Evolutionary conservation across 2,797 vertebrate genomes (phyloP), one percentile per base, ranked within the genome.

Genomic region (Cheracebus regulus): DNA sequence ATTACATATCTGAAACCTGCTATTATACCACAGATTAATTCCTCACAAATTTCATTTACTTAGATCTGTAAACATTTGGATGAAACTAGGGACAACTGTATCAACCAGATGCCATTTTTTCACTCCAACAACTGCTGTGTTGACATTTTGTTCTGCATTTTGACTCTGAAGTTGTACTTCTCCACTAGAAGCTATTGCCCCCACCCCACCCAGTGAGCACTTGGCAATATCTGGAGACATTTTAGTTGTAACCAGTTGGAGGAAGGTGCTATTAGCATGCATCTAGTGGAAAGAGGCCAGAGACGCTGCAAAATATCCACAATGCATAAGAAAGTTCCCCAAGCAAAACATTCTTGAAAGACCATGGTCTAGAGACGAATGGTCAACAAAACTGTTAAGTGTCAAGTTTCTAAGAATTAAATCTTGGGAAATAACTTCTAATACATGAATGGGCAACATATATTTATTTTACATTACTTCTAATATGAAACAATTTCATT

Each of bases 101-200:
- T 0, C 20, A 39, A 36, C 5, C 30, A n/a, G 3, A 61, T 0
- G 15, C 55, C 22, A 41, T 39, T 24, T 92, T 81, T 41, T 36
- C 46, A 80, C 13, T 20, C 86, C 36, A 72, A 39, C 44, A 76
- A 79, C 41, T 4, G 58, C 19, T 2, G 22, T 0, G 17, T 0
- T 76, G 44, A 93, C 75, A 70, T n/a, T 82, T 15, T 48, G 17
- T 44, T 28, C 50, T 78, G 41, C 2, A 24, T 14, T 14, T 76
- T 39, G 22, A 28, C 33, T 80, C 15, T 44, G 44, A 22, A 2
- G 5, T 7, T 26, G 7, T n/a, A 17, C 4, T 86, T 93, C 55
- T 76, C 26, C n/a, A 6, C 22, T 4, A 6, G 30, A 14, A 8
- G 7, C 20, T n/a, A 4, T 5, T 39, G 12, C 13, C 1, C 13